Conservation (phyloP, 2,113 vertebrate genomes). For the Saimiri boliviensis region DNA sequence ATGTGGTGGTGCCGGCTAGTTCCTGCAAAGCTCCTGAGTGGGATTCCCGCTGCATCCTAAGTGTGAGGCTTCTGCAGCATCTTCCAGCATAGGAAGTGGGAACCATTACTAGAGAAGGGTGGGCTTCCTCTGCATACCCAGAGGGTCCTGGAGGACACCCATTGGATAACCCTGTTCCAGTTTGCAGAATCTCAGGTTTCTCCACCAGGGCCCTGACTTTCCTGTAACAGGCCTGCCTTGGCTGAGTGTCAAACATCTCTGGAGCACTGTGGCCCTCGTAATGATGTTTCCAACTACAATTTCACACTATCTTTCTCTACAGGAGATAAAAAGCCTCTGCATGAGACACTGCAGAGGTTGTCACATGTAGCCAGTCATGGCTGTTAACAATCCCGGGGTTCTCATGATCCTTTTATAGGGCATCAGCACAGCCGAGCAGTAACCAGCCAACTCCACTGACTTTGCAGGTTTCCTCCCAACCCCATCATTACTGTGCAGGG, state of each 20-base stretch:
- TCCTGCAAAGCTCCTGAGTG: background rate
- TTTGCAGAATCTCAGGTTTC: too few species aligned
- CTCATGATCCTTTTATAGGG: background rate
- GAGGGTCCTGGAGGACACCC: rapidly evolving
- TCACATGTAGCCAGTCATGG: too few species aligned
- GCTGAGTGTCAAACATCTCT: too few species aligned
- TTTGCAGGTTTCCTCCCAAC: background rate
- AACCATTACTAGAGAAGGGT: background rate
- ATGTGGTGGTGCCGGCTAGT: rapidly evolving
- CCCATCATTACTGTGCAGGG: background rate
- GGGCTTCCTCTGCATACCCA: background rate
- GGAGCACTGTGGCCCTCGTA: too few species aligned
- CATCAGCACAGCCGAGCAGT: background rate
- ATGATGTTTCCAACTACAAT: background rate
- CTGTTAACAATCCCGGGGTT: background rate
- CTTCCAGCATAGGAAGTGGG: background rate
- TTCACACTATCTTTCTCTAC: background rate
- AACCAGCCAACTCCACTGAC: background rate
- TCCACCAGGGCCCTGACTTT: background rate
- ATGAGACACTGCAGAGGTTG: background rate
- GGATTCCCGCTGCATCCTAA: rapidly evolving
- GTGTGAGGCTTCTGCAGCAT: background rate
- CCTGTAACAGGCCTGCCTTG: background rate
- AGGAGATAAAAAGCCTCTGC: background rate
- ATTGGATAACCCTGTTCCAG: background rate